Conservation (phyloP, 35 echinoderm and acorn worm genomes). For the Eucidaris tribuloides region DNA sequence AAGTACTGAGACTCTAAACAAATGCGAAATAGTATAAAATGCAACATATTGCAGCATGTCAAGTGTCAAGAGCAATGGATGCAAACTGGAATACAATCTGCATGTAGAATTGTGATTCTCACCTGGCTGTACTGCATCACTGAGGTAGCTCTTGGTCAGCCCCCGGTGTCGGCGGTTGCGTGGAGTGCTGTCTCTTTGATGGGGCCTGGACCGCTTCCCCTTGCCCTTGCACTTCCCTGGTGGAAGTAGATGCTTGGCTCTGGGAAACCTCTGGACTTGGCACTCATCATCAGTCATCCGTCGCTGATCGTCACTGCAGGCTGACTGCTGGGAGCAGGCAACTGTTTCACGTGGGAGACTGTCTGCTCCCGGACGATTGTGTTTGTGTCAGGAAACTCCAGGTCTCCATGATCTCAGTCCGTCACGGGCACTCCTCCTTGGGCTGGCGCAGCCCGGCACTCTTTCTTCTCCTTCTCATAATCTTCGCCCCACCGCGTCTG, state of each 20-base stretch:
- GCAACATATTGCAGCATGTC: constrained; percentile 39
- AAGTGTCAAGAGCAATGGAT: constrained; percentile 19
- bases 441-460: constrained; percentile 45
- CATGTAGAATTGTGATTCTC: constrained; percentile 37
- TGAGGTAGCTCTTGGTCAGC: constrained; percentile 45
- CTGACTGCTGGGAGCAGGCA: not conserved
- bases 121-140: constrained; percentile 43
- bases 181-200: constrained; percentile 33
- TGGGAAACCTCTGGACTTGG: constrained; percentile 41
- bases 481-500: constrained; percentile 45
- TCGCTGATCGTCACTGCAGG: constrained; percentile 25
- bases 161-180: constrained; percentile 28
- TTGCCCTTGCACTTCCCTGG: constrained; percentile 39
- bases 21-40: not conserved
- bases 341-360: not conserved
- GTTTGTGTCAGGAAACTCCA: constrained; percentile 34
- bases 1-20: not conserved
- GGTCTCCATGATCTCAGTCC: constrained; percentile 52
- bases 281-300: constrained; percentile 11
- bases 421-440: constrained; percentile 39
- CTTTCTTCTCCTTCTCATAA: constrained; percentile 52
- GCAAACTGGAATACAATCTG: constrained; percentile 49
- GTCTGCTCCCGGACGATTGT: constrained; percentile 33
- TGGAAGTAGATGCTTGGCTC: constrained; percentile 44
- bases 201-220: constrained; percentile 40